Percentiles rank a stretch among this genome's conserved stretches.
These are phyloP conservation scores for Drosophila lowei DNA, from an alignment of 1,140 invertebrate genomes.

Conservation along the genomic window DNA sequence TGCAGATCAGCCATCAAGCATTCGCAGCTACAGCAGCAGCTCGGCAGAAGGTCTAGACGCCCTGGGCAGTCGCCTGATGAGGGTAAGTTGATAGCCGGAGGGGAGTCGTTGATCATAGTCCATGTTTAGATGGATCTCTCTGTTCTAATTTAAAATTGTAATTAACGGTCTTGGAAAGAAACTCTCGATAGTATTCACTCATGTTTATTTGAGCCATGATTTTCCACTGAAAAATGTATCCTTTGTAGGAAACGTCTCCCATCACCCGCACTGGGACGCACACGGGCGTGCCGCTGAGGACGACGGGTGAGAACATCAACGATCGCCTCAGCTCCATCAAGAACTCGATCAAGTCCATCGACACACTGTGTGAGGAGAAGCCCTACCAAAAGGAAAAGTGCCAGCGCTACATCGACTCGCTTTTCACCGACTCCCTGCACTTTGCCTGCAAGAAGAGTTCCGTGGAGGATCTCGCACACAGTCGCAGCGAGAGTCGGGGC, in stretches of 20 bases:
- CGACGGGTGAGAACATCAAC: constrained; percentile 79
- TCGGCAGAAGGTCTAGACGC: constrained; percentile 66
- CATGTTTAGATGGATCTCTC: too few species aligned
- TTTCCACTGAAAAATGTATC: not conserved
- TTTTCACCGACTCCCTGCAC: constrained; percentile 70
- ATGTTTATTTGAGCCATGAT: too few species aligned
- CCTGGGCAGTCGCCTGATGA: constrained; percentile 72
- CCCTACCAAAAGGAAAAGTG: constrained; percentile 79
- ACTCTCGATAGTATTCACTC: too few species aligned
- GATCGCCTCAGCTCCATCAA: constrained; percentile 80
- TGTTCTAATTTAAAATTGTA: too few species aligned
- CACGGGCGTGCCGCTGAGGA: constrained; percentile 72
- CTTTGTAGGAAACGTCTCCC: constrained; percentile 73
- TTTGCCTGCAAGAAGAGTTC: constrained; percentile 72
- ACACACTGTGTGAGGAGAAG: constrained; percentile 78
- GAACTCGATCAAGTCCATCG: constrained; percentile 82
- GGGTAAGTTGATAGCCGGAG: constrained; percentile 48
- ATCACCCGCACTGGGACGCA: constrained; percentile 77
- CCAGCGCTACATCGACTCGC: constrained; percentile 78
- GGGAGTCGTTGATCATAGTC: not conserved
- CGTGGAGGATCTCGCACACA: constrained; percentile 61
- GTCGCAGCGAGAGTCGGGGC: constrained; percentile 64
- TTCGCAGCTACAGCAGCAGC: constrained; percentile 51
- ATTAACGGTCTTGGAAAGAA: too few species aligned
- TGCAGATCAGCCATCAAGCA: constrained; percentile 69